phyloP scores from a whole-genome alignment of 2,797 vertebrate genomes.

The Harpagifer antarcticus region DNA sequence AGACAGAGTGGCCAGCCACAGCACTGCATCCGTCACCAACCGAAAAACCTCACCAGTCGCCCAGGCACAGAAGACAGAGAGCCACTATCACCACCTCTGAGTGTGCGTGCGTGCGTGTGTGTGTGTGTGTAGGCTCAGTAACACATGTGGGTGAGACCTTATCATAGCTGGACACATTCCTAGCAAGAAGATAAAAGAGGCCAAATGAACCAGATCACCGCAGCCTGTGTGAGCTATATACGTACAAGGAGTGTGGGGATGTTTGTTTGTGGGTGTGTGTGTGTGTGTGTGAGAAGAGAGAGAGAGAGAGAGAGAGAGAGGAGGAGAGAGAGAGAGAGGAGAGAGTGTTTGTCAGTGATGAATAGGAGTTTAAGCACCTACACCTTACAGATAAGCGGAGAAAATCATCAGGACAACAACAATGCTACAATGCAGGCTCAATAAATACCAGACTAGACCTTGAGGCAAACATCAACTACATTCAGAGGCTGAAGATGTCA shows the following conservation, averaged over 20 bases:
- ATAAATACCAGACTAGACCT: slow-evolving; percentile 35
- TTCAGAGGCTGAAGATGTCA: slow-evolving; percentile 7
- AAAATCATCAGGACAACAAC: slow-evolving; percentile 77
- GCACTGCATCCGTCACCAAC: slow-evolving; percentile 69
- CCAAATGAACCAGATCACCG: slow-evolving; percentile 78
- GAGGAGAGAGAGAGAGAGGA: too few species aligned
- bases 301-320: too few species aligned
- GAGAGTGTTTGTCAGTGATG: slow-evolving; percentile 76
- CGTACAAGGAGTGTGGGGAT: slow-evolving; percentile 8
- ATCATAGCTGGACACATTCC: slow-evolving; percentile 81
- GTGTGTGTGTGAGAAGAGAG: neutral
- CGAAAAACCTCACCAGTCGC: slow-evolving; percentile 69
- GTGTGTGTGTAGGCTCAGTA: slow-evolving; percentile 33
- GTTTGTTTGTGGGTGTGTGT: slow-evolving; percentile 4
- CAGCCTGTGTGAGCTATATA: slow-evolving; percentile 46
- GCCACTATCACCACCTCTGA: slow-evolving; percentile 47
- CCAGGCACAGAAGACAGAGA: slow-evolving; percentile 57
- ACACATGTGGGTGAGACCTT: slow-evolving; percentile 65
- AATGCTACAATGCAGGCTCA: slow-evolving; percentile 45
- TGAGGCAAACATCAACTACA: slow-evolving; percentile 34
- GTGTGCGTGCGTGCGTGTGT: slow-evolving; percentile 21
- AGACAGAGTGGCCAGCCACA: slow-evolving; percentile 57
- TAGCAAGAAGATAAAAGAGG: slow-evolving; percentile 81
- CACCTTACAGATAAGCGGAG: slow-evolving; percentile 79
- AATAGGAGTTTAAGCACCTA: slow-evolving; percentile 81